Evolutionary conservation across 2,113 vertebrate species (phyloP), one percentile per base, ranked within the genome.

Genomic region (Hipposideros armiger): DNA sequence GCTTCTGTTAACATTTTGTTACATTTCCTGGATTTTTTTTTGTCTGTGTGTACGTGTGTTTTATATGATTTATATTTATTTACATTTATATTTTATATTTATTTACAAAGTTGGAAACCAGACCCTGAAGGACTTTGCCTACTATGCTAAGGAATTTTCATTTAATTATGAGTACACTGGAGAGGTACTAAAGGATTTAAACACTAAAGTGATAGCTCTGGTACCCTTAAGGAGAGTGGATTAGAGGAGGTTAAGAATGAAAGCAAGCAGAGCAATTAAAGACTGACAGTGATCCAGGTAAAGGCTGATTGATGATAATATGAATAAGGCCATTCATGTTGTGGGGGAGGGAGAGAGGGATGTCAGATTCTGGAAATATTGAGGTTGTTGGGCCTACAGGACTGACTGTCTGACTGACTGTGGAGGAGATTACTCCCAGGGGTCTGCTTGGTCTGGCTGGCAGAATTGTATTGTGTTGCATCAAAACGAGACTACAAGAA

Each of bases 11-110:
- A 47, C 52, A 60, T 86, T 92, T 67, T 70, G 2, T 60, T 93
- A 28, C 36, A 60, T 85, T 94, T 91, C n/a, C 50, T 87, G n/a
- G 45, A 77, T 88, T 87, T 32, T 90, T 96, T 92, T 54, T 17
- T 80, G 20, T 77, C 40, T 83, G 2, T 26, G 0, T 82, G 69
- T 74, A 78, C 19, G 11, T 91, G 7, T 70, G 4, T 74, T 82
- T 52, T 76, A 42, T 76, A 47, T 82, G n/a, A n/a, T 70, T 77
- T 64, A 69, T 78, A 20, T 78, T 84, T 96, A 47, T 91, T 87
- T 88, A 28, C 13, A 52, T 85, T 80, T 84, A 45, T 76, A 87
- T 52, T 93, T 96, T 82, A 58, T 47, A 69, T 82, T 87, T 74
- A 87, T 62, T 64, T 78, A 73, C 58, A n/a, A 73, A 87, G 47